phyloP scores from a whole-genome alignment of 1,140 invertebrate species.

The Lysiphlebus fabarum region DNA sequence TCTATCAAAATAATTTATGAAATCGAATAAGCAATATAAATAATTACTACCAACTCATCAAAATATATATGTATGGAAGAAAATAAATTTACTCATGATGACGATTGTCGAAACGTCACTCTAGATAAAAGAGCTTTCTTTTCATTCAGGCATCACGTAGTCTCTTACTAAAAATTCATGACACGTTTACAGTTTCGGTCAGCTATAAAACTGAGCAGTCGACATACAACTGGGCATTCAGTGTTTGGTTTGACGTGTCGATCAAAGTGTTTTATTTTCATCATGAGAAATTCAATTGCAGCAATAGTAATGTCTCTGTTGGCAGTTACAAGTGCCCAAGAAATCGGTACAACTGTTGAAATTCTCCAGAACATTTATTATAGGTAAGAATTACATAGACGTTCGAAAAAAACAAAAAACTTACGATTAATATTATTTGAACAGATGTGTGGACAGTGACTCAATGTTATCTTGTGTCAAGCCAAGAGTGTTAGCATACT shows the following conservation, averaged over 20 bases:
- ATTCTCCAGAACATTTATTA: conserved; percentile 47
- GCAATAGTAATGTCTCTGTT: conserved; percentile 35
- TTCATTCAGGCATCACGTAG: conserved; percentile 40
- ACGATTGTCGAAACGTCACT: conserved; percentile 31
- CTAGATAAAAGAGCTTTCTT: conserved; percentile 51
- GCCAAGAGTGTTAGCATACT: conserved; percentile 71
- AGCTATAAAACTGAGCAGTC: conserved; percentile 48
- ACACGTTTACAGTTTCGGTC: conserved; percentile 37
- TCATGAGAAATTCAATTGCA: conserved; percentile 41
- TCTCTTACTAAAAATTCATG: conserved; percentile 45
- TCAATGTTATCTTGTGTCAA: conserved; percentile 63
- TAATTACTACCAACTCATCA: too few species aligned
- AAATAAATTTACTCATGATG: too few species aligned
- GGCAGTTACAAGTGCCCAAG: conserved; percentile 31
- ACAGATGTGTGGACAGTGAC: conserved; percentile 47
- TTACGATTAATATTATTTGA: conserved; percentile 18
- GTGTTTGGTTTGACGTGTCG: conserved; percentile 47
- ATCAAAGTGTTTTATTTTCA: conserved; percentile 30
- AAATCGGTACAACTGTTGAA: conserved; percentile 40
- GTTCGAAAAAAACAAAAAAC: background rate
- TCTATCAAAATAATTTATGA: too few species aligned
- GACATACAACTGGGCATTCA: conserved; percentile 45
- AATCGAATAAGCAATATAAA: too few species aligned
- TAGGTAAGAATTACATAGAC: conserved; percentile 33
- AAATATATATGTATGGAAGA: too few species aligned